Base-by-base conservation (phyloP, 2,888 invertebrate species). In the Diachrysia chrysitis region DNA sequence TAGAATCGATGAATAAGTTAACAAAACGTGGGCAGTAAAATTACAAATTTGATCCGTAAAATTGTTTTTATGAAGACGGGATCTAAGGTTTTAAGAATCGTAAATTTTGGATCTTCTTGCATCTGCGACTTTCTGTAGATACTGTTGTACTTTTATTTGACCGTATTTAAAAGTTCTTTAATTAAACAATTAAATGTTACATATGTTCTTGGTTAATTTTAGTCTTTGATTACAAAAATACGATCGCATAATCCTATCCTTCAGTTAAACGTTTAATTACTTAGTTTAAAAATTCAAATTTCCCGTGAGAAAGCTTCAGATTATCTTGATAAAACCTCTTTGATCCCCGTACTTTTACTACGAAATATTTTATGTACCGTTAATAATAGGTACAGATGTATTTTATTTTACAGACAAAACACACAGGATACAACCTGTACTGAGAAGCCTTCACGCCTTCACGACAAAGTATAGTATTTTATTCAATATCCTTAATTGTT, bases 1-100 rank as follows among this genome's bases (percentile, higher is more conserved):
- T 51, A 48, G 48, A 10, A 51, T 51, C 48, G 12, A 51, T 51
- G 48, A 21, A 51, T 51, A 51, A 19, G 48, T 51, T 51, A 51
- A 42, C n/a, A 4, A 21, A 51, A 51, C 10, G 21, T 19, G 21
- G 19, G 12, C 48, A 51, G 12, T 51, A 12, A 51, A 19, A 10
- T 21, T 51, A 19, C 19, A 51, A 51, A 21, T 51, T 51, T 51
- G 21, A 51, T 51, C 21, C 48, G 12, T 51, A 51, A 48, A 48
- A 51, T 51, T 19, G 19, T 21, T 19, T 51, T 51, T 51, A 51
- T 51, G 21, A 21, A 19, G 48, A 48, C 37, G 5, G n/a, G 21
- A 51, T 51, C 21, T 51, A 12, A 21, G 21, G 14, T 21, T 51
- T 21, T 51, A 21, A 12, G 48, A 12, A 51, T 51, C 48, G 21